Base-by-base conservation (phyloP, 2,888 invertebrate species). In the Coelinius sp. region DNA sequence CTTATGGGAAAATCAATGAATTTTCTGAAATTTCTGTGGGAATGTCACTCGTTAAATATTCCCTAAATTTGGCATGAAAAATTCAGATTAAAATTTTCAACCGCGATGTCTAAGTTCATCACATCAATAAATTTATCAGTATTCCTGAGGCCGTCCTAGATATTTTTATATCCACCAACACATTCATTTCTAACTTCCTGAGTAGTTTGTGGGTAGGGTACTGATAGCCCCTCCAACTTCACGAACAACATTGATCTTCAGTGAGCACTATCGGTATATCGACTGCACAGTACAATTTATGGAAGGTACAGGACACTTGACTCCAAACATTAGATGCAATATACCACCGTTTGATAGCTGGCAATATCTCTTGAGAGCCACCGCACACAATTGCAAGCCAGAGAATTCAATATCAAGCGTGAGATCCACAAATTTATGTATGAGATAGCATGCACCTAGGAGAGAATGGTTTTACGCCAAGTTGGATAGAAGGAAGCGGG, bases 301-400 rank as follows among this genome's bases (percentile, higher is more conserved):
- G 56, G 27, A 5, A 27, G 10, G 27, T 14, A 14, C 14, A n/a
- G 20, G 14, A 27, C 56, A 27, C 56, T 56, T 27, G 31, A 56
- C 56, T 56, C 56, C 17, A n/a, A 31, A 31, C 56, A 53, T 53
- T 53, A 53, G 25, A 25, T 14, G 20, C 53, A 53, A 56, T 56
- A 31, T 14, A 56, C 56, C n/a, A 27, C n/a, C 31, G 17, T 27
- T 31, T 31, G 56, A 56, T 27, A 25, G 2, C 27, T 7, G 10
- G 14, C 8, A 31, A 7, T 56, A 31, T 8, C 56, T 56, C 56
- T 10, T 31, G 17, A 56, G 56, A 17, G 31, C 17, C n/a, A 1
- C 12, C 53, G 14, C 35, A 59, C 35, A 35, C 59, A 59, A 59
- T 59, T 17, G 17, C 14, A 31, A 35, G 35, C 7, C 22, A 27